Evolutionary conservation across 2,113 vertebrate species (phyloP).

Genomic region (Microcebus ravelobensis): DNA sequence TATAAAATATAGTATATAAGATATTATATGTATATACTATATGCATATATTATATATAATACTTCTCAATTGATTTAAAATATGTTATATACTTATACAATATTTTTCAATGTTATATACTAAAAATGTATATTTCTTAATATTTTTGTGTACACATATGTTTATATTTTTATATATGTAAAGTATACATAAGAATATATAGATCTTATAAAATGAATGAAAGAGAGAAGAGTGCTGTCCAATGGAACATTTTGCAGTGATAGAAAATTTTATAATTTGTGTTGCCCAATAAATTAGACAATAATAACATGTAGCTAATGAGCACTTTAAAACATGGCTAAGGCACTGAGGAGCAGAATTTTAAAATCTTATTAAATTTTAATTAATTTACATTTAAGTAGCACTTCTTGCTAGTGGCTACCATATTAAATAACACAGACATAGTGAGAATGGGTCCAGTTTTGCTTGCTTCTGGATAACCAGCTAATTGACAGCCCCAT

Average conservation of each 20-base stretch:
- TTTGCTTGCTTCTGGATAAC: neutral
- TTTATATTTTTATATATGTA: neutral
- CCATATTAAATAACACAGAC: neutral
- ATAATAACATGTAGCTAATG: neutral
- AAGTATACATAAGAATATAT: neutral
- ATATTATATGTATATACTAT: too few relatives aligned
- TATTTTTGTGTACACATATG: neutral
- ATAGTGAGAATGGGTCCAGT: neutral
- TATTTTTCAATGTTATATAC: neutral
- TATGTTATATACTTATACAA: too few relatives aligned
- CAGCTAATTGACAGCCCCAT: neutral
- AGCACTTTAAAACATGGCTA: neutral
- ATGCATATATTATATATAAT: too few relatives aligned
- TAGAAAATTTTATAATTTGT: neutral
- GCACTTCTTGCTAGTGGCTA: neutral
- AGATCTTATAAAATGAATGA: neutral
- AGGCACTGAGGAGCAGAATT: neutral
- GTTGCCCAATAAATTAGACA: neutral
- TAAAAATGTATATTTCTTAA: neutral
- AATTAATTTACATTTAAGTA: neutral
- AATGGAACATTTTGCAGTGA: neutral
- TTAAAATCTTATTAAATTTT: constrained; percentile 1
- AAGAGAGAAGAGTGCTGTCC: neutral
- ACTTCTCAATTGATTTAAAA: too few relatives aligned
- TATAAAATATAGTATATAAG: too few relatives aligned